Percentiles rank a stretch among this genome's conserved stretches.
Conservation (phyloP, 2,797 vertebrate genomes). For the Brotula barbata region DNA sequence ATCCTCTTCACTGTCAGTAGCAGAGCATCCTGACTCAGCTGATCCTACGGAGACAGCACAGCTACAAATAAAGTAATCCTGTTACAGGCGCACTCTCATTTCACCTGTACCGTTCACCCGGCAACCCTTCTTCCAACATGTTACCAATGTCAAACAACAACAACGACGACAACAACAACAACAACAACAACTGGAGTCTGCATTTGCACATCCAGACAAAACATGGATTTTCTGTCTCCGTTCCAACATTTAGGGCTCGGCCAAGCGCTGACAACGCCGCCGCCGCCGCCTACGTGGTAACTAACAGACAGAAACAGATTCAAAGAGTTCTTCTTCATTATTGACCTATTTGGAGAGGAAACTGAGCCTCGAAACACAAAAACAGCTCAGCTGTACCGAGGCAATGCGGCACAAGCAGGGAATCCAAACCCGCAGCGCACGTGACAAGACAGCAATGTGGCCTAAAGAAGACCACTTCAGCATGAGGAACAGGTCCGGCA, state of each 20-base stretch:
- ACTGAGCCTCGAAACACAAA: not conserved
- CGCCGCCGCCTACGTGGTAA: conserved; percentile 14
- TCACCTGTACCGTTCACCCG: not conserved
- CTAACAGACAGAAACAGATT: conserved; percentile 20
- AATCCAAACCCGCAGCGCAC: conserved; percentile 11
- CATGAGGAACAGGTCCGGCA: conserved; percentile 33
- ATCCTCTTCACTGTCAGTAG: too few species aligned
- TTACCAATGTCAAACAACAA: not conserved
- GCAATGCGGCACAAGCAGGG: not conserved
- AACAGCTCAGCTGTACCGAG: not conserved
- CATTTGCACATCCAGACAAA: conserved; percentile 17
- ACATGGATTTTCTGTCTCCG: conserved; percentile 35
- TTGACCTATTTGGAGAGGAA: not conserved
- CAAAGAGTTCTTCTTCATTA: not conserved
- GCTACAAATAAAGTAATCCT: conserved; percentile 10
- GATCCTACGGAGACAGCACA: not conserved
- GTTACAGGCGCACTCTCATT: not conserved
- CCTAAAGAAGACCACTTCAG: conserved; percentile 19
- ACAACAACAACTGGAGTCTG: not conserved
- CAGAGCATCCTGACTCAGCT: not conserved
- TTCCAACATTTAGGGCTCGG: conserved; percentile 1
- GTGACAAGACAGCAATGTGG: conserved; percentile 12
- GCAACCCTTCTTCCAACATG: conserved; percentile 3
- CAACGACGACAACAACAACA: conserved; percentile 4
- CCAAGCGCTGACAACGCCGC: conserved; percentile 23